Evolutionary conservation across 2,797 vertebrate species (phyloP).

Genomic region (Phaenicophaeus curvirostris): DNA sequence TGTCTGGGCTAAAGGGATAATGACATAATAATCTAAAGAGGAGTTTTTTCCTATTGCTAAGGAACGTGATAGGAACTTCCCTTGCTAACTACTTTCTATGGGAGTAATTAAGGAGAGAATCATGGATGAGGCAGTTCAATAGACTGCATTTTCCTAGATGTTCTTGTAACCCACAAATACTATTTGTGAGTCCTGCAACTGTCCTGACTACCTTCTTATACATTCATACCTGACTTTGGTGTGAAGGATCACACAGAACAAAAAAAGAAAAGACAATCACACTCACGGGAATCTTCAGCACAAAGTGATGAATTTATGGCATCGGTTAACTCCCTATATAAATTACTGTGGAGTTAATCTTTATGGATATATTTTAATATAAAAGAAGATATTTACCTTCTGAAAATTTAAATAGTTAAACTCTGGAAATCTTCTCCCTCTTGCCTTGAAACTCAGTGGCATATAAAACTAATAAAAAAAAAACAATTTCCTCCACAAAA

Average conservation of each 20-base stretch:
- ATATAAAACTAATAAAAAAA: background rate
- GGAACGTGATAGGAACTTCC: background rate
- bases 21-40: background rate
- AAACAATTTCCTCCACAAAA: background rate
- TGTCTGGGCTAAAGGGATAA: background rate
- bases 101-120: background rate
- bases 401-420: background rate
- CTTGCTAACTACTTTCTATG: background rate
- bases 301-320: too few species aligned
- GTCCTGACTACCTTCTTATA: too few species aligned
- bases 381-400: background rate
- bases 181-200: background rate
- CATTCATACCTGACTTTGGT: background rate
- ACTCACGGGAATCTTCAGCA: background rate
- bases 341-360: background rate
- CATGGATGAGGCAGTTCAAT: background rate
- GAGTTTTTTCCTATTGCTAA: background rate
- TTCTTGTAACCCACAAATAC: background rate
- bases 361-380: background rate
- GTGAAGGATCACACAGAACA: background rate
- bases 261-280: background rate
- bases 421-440: background rate
- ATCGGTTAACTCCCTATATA: background rate
- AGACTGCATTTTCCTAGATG: background rate
- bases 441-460: background rate